phyloP scores from a whole-genome alignment of 2,113 vertebrate genomes.

The Astur gentilis region DNA sequence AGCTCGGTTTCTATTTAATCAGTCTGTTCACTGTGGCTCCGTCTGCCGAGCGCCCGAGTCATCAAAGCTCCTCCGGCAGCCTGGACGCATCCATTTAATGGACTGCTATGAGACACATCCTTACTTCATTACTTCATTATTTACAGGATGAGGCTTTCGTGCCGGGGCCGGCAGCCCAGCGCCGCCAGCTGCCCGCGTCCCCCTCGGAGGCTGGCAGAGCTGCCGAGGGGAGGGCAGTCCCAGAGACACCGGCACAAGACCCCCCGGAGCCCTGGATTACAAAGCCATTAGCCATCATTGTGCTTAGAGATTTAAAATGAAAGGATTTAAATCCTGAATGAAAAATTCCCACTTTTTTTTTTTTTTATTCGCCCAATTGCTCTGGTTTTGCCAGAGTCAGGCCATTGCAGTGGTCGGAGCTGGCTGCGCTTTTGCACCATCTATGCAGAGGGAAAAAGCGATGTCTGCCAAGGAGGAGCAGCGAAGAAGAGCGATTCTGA shows the following conservation, averaged over 20 bases:
- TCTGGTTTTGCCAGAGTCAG: not conserved
- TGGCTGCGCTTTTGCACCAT: fast-evolving
- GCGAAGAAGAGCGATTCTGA: not conserved
- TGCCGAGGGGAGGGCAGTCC: not conserved
- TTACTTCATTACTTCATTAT: not conserved
- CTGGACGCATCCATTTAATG: not conserved
- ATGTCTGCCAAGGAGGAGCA: not conserved
- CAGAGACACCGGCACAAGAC: not conserved
- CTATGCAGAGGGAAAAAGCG: not conserved
- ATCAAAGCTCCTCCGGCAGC: not conserved
- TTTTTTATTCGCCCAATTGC: too few species aligned
- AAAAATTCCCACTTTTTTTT: not conserved
- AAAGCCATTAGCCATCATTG: not conserved
- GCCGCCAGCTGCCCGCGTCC: not conserved
- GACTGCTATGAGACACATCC: not conserved
- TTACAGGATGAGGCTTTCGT: not conserved
- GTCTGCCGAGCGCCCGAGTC: not conserved
- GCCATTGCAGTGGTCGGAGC: not conserved
- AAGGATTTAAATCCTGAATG: not conserved
- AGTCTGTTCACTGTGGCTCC: not conserved
- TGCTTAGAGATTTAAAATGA: not conserved
- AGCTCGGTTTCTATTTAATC: not conserved
- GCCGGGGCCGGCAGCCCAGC: not conserved
- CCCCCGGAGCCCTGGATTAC: not conserved
- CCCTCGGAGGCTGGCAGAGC: not conserved